Base-by-base conservation (phyloP, 2,888 invertebrate genomes). In the Agrenia bidenticulata region DNA sequence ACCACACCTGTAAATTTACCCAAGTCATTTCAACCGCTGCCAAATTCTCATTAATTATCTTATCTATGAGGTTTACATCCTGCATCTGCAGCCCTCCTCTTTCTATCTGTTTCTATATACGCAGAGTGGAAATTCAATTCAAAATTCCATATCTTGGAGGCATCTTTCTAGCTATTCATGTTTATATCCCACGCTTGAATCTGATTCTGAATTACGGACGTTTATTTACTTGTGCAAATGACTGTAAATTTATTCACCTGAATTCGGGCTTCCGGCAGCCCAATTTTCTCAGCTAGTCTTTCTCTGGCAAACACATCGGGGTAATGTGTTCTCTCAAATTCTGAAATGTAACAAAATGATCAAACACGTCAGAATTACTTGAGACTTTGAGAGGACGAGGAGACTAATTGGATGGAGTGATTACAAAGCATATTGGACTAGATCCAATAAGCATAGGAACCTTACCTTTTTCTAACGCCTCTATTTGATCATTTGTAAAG, bases 401-500 rank as follows among this genome's bases (percentile, higher is more conserved):
- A n/a, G n/a, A n/a, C n/a, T n/a, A n/a, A n/a, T n/a, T n/a, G n/a
- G n/a, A n/a, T n/a, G n/a, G n/a, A n/a, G n/a, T n/a, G n/a, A n/a
- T n/a, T n/a, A n/a, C n/a, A n/a, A n/a, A n/a, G n/a, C n/a, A n/a
- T n/a, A n/a, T n/a, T n/a, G n/a, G n/a, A n/a, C n/a, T n/a, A n/a
- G n/a, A n/a, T n/a, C n/a, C n/a, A n/a, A n/a, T n/a, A n/a, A n/a
- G n/a, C n/a, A n/a, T n/a, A 49, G 4, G 45, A 45, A 4, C 32
- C 21, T 80, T 81, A 96, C 98, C 97, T 90, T 96, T 97, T 83
- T 98, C 98, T 78, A 97, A 85, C 79, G 94, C 94, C 82, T 99
- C 98, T 79, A 99, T 95, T 82, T 98, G 98, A 80, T 96, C 96
- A 80, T 97, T 97, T 77, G 96, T 96, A 83, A 99, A 98, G 64